phyloP scores from a whole-genome alignment of 1,140 invertebrate species.

The Cephus cinctus region DNA sequence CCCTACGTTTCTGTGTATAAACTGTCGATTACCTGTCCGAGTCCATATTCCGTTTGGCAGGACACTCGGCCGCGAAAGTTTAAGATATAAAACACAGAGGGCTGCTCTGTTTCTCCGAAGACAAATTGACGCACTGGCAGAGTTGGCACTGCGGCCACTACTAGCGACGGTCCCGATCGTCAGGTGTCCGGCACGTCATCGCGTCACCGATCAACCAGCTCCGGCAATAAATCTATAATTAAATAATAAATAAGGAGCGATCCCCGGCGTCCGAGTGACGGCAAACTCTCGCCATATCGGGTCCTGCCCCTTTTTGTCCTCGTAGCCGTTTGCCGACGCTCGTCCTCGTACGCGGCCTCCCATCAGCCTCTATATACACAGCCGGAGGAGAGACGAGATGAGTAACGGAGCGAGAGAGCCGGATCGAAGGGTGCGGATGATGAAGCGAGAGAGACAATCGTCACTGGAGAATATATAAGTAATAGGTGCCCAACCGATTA shows the following conservation, averaged over 20 bases:
- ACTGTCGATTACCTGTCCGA: no score
- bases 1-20: no score
- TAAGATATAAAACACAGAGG: no score
- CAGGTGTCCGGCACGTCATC: constrained; percentile 28
- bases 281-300: constrained; percentile 40
- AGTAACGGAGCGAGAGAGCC: constrained; percentile 4
- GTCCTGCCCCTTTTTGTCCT: constrained; percentile 37
- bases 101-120: no score
- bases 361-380: neutral
- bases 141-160: no score
- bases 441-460: neutral
- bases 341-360: neutral
- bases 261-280: constrained; percentile 24
- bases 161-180: no score
- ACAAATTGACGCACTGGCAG: no score
- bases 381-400: constrained; percentile 6
- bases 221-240: constrained; percentile 46
- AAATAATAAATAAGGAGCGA: constrained; percentile 43
- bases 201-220: constrained; percentile 23
- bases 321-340: constrained; percentile 14
- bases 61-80: no score
- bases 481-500: constrained; percentile 33
- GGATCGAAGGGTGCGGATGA: neutral
- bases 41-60: no score
- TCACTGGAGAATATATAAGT: constrained; percentile 15